These are phyloP conservation scores for Drosophila testacea DNA, from an alignment of 2,888 invertebrate species.

Conservation along the genomic window DNA sequence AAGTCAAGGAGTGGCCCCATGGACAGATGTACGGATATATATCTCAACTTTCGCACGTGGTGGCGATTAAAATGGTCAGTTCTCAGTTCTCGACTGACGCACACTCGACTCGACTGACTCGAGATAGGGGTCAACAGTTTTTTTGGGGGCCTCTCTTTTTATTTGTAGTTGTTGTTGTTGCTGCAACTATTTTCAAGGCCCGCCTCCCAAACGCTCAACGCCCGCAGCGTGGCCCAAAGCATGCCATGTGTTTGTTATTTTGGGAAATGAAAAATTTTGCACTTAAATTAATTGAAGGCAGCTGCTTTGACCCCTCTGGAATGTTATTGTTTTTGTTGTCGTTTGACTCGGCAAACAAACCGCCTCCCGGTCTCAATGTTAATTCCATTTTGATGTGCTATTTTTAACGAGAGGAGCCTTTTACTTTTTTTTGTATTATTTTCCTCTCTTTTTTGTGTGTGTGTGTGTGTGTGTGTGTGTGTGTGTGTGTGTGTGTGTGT, in stretches of 20 bases:
- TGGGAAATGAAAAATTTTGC: constrained; percentile 50
- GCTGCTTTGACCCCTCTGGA: constrained; percentile 43
- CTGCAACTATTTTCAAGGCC: constrained; percentile 34
- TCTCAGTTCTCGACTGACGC: constrained; percentile 16
- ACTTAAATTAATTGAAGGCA: constrained; percentile 61
- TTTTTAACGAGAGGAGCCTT: constrained; percentile 37
- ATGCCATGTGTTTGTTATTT: constrained; percentile 33
- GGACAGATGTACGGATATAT: constrained; percentile 10
- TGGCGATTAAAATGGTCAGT: constrained; percentile 29
- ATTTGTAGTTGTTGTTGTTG: constrained; percentile 10
- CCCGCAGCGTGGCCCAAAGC: constrained; percentile 2
- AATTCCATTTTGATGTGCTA: constrained; percentile 43
- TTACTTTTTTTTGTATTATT: constrained; percentile 16
- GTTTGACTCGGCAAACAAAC: constrained; percentile 19
- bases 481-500: constrained; percentile 10
- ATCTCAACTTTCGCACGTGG: constrained; percentile 36
- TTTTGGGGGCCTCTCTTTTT: constrained; percentile 1
- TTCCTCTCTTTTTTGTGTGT: neutral
- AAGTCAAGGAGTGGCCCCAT: constrained; percentile 30
- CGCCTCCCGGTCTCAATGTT: constrained; percentile 29
- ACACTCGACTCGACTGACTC: neutral
- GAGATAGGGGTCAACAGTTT: constrained; percentile 28
- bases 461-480: constrained; percentile 6
- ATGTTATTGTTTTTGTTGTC: constrained; percentile 15
- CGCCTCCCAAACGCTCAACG: neutral